phyloP scores from a whole-genome alignment of 2,797 vertebrate genomes.

The Remorina albescens region DNA sequence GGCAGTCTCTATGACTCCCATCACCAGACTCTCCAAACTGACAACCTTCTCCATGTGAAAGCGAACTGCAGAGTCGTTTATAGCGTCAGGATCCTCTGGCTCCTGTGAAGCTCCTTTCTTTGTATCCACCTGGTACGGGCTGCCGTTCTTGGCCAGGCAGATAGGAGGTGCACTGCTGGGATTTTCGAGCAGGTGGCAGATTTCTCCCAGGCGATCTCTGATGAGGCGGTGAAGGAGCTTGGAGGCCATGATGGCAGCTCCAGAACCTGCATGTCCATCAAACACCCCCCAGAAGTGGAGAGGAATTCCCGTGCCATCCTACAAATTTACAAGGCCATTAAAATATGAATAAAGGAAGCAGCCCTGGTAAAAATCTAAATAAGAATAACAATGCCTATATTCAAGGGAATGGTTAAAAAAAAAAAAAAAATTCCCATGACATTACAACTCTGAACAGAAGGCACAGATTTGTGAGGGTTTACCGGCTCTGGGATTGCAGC shows the following conservation, averaged over 20 bases:
- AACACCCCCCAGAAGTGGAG: conserved; percentile 97
- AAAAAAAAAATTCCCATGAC: conserved; percentile 23
- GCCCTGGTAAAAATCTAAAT: background rate
- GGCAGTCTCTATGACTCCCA: conserved; percentile 96
- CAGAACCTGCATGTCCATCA: conserved; percentile 95
- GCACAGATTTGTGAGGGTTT: conserved; percentile 40
- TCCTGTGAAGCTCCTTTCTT: conserved; percentile 78
- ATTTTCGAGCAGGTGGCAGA: conserved; percentile 92
- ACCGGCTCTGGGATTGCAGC: conserved; percentile 30
- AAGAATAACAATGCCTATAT: background rate
- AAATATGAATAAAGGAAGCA: background rate
- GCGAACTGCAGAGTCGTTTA: conserved; percentile 82
- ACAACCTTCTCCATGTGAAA: conserved; percentile 95
- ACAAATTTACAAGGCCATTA: background rate
- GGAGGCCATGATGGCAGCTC: conserved; percentile 94
- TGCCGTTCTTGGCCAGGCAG: conserved; percentile 85
- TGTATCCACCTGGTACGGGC: conserved; percentile 68
- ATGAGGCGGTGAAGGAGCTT: conserved; percentile 93
- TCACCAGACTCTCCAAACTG: conserved; percentile 92
- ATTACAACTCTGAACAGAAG: conserved; percentile 48
- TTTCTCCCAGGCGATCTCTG: conserved; percentile 91
- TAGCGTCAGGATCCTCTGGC: conserved; percentile 76
- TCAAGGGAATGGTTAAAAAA: conserved; percentile 5
- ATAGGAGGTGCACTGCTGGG: conserved; percentile 87
- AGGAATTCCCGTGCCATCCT: conserved; percentile 89